Evolutionary conservation across 2,113 vertebrate species (phyloP), one percentile per base, ranked within the genome.

Genomic region (Dipodomys ordii): DNA sequence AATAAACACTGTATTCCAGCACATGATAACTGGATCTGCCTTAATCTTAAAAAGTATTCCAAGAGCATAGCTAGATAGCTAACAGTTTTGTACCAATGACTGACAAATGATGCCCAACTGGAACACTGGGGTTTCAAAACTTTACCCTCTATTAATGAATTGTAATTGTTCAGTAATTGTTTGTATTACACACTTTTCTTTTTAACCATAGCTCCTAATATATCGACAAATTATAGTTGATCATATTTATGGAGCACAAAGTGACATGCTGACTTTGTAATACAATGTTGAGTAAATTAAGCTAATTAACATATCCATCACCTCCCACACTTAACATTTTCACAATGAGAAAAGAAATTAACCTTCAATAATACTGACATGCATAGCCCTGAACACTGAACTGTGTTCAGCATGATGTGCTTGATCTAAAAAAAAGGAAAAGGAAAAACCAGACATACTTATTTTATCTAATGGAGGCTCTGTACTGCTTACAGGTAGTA

Each of bases 31-130:
- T 23, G 18, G 27, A 28, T 44, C 83, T 10, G 60, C 60, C 53
- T 87, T 87, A 69, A 57, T 79, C 81, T 82, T 49, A 80, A 39
- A 30, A 90, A 82, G 32, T 85, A 82, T 74, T 83, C 3, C n/a
- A 62, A 71, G 73, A 82, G 22, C 30, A n/a, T 39, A 39, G 39
- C n/a, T 25, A 4, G 30, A 65, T 0, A 20, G 64, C 18, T 83
- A 32, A 76, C 7, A 9, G 3, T 74, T 57, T 87, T 91, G 30
- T 79, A 71, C 32, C 49, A 46, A 18, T 27, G 22, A 78, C 46
- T 90, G 18, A 57, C 90, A 72, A 91, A 71, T 67, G n/a, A 69
- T 60, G 19, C n/a, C 64, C 73, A 28, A 10, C 0, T 19, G 53
- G 44, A 90, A 44, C 25, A 77, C 3, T 76, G 71, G 62, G 20